Base-by-base conservation (phyloP, 2,888 invertebrate genomes). In the Bombyx huttoni region DNA sequence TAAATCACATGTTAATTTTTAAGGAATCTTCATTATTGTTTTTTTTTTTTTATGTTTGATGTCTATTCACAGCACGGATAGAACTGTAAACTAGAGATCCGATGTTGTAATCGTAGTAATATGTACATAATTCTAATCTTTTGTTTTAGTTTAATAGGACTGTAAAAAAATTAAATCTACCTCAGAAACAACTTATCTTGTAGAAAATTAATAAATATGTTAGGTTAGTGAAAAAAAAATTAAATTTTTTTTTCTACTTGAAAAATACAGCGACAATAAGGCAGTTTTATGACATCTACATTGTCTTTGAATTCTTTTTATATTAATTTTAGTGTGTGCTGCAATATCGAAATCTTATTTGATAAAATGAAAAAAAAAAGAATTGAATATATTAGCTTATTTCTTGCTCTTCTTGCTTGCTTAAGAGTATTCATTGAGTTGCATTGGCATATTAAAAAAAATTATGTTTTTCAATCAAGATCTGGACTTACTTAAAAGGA, bases 141-240 rank as follows among this genome's bases (percentile, higher is more conserved):
- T 40, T 40, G 75, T 71, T 69, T 75, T 88, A 88, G 84, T 83
- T 78, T 87, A 88, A 85, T 88, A 88, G 88, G 86, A 83, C 77
- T 87, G 81, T 88, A 86, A 87, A 87, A 50, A 86, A 87, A 83
- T 78, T 83, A 80, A 79, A 88, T 87, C 88, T 88, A 88, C 88
- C 88, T 88, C 88, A 88, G 82, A 78, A 71, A 71, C 75, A 86
- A 87, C 82, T 84, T 86, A 85, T 82, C 68, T 77, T 74, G 69
- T 85, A 87, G 82, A 77, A 79, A 69, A 76, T 70, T 78, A 81
- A 78, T 77, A 77, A 82, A 70, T 81, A 78, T 67, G 65, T 81
- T 87, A 87, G 84, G 80, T 85, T 87, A 87, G 83, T 84, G 82
- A 85, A 72, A 78, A 70, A 47, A 47, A 50, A 47, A 46, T 35